These are phyloP conservation scores for Stenotaenia linearis DNA, from an alignment of 2,888 invertebrate genomes.

Conservation along the genomic window DNA sequence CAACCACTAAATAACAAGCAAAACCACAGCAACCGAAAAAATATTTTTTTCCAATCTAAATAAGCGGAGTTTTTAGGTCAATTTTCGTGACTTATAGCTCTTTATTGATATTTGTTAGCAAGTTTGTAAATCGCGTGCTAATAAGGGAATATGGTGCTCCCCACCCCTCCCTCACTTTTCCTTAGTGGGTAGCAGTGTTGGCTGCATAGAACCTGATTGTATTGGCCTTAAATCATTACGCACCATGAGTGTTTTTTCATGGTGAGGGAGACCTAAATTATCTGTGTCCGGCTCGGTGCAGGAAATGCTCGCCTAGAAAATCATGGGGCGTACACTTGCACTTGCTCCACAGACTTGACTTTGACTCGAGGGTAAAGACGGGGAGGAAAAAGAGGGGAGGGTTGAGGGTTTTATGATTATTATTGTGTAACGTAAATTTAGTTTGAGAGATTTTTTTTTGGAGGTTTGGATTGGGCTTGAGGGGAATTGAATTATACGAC, in stretches of 20 bases:
- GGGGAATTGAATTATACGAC: not conserved
- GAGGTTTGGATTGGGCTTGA: not conserved
- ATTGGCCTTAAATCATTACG: slow-evolving; percentile 24
- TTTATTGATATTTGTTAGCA: not conserved
- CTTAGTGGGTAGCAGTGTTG: not conserved
- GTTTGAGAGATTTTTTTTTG: not conserved
- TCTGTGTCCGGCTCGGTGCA: slow-evolving; percentile 26
- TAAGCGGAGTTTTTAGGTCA: not conserved
- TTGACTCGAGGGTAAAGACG: not conserved
- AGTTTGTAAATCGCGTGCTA: not conserved
- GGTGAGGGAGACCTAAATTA: slow-evolving; percentile 17
- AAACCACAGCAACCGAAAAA: not conserved
- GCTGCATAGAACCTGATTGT: not conserved
- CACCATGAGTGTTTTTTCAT: slow-evolving; percentile 5
- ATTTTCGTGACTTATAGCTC: not conserved
- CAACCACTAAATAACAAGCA: not conserved
- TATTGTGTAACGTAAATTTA: not conserved
- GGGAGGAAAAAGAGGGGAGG: not conserved
- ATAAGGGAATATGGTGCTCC: not conserved
- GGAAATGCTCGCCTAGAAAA: slow-evolving; percentile 20
- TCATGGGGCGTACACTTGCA: slow-evolving; percentile 17
- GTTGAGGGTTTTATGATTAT: not conserved
- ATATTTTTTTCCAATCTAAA: not conserved
- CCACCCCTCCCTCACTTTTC: not conserved
- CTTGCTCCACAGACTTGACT: not conserved